These are phyloP conservation scores for Scortum barcoo DNA, from an alignment of 2,113 vertebrate species.

Conservation along the genomic window DNA sequence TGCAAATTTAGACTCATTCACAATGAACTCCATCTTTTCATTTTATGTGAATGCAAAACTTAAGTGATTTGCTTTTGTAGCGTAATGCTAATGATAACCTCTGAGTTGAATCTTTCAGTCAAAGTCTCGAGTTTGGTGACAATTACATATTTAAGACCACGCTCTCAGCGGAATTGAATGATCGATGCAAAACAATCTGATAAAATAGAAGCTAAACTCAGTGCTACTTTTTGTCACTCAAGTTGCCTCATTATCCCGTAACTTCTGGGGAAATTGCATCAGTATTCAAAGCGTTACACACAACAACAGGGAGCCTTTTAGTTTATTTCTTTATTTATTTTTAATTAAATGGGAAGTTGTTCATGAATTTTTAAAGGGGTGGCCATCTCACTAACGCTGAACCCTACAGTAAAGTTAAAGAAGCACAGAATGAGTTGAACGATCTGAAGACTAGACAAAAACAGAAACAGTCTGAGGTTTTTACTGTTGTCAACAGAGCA, in stretches of 20 bases:
- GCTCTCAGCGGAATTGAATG: neutral
- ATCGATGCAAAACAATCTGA: neutral
- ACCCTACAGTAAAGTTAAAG: neutral
- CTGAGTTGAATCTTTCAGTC: neutral
- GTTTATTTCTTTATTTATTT: neutral
- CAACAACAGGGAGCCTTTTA: neutral
- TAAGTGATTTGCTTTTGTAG: neutral
- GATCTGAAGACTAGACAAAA: neutral
- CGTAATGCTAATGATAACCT: neutral
- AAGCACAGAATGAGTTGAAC: neutral
- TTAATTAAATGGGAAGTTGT: neutral
- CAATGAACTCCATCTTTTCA: neutral
- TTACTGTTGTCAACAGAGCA: neutral
- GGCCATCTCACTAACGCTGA: neutral
- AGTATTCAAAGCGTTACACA: neutral
- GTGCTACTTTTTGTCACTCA: constrained; percentile 2
- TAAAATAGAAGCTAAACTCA: constrained; percentile 10
- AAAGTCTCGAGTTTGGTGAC: neutral
- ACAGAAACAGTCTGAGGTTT: neutral
- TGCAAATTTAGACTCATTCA: constrained; percentile 20
- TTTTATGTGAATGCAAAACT: neutral
- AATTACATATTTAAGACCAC: neutral
- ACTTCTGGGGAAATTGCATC: constrained; percentile 2
- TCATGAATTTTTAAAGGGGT: constrained; percentile 14
- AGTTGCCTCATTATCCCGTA: constrained; percentile 12